phyloP scores from a whole-genome alignment of 1,140 invertebrate genomes.

The Colletes gigas region DNA sequence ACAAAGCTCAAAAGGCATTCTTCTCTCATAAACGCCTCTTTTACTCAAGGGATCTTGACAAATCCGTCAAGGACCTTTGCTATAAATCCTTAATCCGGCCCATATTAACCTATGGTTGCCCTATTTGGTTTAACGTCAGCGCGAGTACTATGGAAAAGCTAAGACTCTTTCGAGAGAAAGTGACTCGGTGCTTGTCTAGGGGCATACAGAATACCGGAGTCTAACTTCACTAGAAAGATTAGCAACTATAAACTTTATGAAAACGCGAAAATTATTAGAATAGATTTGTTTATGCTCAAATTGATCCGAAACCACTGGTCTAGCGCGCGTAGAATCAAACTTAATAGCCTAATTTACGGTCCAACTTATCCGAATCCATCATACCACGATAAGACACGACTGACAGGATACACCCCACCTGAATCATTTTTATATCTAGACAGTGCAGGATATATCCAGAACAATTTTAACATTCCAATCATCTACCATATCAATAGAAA shows the following conservation, averaged over 20 bases:
- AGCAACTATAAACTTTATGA: conserved; percentile 37
- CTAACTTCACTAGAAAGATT: conserved; percentile 22
- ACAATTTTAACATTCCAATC: conserved; percentile 17
- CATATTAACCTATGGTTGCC: no score
- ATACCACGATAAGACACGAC: conserved; percentile 16
- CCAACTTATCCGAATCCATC: conserved; percentile 20
- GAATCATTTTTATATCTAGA: conserved; percentile 39
- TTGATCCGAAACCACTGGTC: conserved; percentile 45
- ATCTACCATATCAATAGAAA: conserved; percentile 39
- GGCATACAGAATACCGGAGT: no score
- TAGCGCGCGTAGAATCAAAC: conserved; percentile 3
- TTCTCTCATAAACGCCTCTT: no score
- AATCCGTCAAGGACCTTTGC: no score
- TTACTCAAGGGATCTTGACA: no score
- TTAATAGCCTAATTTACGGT: conserved; percentile 36
- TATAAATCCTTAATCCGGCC: no score
- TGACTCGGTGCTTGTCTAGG: conserved; percentile 18
- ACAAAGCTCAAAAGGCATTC: conserved; percentile 26
- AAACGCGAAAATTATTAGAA: conserved; percentile 29
- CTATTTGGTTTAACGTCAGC: not conserved
- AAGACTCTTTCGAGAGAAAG: conserved; percentile 52
- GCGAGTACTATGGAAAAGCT: conserved; percentile 43
- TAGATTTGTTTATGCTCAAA: conserved; percentile 43
- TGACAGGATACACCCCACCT: conserved; percentile 17
- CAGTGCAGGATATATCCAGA: conserved; percentile 11